A percentile compares a stretch with the other conserved stretches of the same genome.
phyloP scores from a whole-genome alignment of 2,888 invertebrate genomes.

The Tholera decimalis region DNA sequence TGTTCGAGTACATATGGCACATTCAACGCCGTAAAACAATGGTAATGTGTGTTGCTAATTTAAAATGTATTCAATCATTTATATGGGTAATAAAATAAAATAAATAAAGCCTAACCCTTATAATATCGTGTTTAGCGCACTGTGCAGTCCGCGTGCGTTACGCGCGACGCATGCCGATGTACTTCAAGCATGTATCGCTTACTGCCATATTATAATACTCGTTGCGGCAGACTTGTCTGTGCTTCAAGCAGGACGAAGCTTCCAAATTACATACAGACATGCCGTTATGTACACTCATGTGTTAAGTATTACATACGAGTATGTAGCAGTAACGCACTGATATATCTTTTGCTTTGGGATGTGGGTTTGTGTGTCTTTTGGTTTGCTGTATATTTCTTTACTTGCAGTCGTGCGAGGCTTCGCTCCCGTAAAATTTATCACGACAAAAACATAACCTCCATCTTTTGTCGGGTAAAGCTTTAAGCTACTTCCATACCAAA shows the following conservation, averaged over 20 bases:
- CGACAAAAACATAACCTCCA: no score
- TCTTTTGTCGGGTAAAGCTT: no score
- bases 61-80: neutral
- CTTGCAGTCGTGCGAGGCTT: no score
- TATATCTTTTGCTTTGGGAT: neutral
- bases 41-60: neutral
- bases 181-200: constrained; percentile 58
- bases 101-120: constrained; percentile 58
- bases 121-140: constrained; percentile 55
- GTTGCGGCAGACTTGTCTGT: constrained; percentile 48
- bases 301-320: constrained; percentile 18
- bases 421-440: no score
- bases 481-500: no score
- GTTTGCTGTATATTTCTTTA: neutral
- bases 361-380: neutral
- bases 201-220: constrained; percentile 47
- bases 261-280: constrained; percentile 26
- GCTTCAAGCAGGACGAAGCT: constrained; percentile 15
- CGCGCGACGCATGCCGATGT: constrained; percentile 68
- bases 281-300: constrained; percentile 10
- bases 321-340: neutral
- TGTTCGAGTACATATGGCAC: no score
- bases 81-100: neutral
- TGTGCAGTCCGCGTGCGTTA: constrained; percentile 68
- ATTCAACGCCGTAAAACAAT: neutral